Conservation (phyloP, 1,140 invertebrate species). For the Trinorchestia longiramus region DNA sequence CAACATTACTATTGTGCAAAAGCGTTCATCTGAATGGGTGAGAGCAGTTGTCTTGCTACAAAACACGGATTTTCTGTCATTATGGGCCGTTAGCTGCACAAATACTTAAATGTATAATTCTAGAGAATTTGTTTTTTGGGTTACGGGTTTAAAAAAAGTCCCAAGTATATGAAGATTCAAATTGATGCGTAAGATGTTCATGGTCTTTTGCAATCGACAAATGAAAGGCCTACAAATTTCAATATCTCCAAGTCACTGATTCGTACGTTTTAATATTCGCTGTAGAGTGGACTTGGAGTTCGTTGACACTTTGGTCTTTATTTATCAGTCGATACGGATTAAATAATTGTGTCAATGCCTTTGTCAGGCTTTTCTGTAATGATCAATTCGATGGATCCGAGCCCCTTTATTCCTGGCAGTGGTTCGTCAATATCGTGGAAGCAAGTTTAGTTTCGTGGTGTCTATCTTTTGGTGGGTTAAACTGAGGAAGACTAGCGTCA, state of each 20-base stretch:
- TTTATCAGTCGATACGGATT: not conserved
- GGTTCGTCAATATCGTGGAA: not conserved
- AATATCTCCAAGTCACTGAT: not conserved
- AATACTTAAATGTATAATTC: not conserved
- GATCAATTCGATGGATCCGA: no score
- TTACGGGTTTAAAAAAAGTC: not conserved
- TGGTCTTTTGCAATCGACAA: not conserved
- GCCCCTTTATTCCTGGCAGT: not conserved
- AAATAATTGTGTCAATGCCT: no score
- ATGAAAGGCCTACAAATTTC: not conserved
- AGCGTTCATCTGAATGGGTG: not conserved
- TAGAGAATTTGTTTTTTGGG: not conserved
- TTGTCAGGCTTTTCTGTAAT: not conserved
- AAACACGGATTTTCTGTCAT: not conserved
- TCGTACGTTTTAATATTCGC: not conserved
- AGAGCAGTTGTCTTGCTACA: not conserved
- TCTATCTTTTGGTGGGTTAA: not conserved
- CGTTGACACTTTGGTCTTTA: not conserved
- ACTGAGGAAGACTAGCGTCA: not conserved
- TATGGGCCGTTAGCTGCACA: not conserved
- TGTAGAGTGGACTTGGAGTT: not conserved
- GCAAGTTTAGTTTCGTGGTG: not conserved
- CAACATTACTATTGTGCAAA: not conserved
- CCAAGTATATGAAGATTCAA: not conserved
- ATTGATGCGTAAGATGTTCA: not conserved